phyloP scores from a whole-genome alignment of 2,113 vertebrate species.

The Drymodes brunneopygia region DNA sequence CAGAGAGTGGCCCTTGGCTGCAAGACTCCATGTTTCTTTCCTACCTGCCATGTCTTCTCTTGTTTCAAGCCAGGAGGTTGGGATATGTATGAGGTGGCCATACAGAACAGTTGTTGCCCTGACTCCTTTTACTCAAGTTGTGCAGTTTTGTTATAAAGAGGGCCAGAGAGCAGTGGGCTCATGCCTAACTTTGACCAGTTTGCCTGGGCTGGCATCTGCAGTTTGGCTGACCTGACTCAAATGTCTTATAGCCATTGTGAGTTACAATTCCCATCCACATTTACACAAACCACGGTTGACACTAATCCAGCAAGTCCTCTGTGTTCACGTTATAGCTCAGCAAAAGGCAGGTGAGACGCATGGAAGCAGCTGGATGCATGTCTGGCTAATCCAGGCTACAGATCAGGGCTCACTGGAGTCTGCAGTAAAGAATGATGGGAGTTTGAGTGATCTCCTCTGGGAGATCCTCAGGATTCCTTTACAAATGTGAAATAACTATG shows the following conservation, averaged over 20 bases:
- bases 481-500: neutral
- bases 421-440: neutral
- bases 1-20: neutral
- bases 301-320: neutral
- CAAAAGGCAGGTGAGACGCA: neutral
- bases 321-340: neutral
- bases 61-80: neutral
- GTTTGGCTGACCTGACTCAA: neutral
- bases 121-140: neutral
- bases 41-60: neutral
- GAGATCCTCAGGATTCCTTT: neutral
- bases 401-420: neutral
- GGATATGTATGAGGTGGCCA: neutral
- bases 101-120: neutral
- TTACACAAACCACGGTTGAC: neutral
- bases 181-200: neutral
- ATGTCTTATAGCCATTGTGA: neutral
- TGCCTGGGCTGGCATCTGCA: neutral
- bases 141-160: neutral
- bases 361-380: neutral
- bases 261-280: neutral
- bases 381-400: neutral
- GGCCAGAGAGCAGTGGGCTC: neutral
- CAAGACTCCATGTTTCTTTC: neutral
- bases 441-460: neutral